Evolutionary conservation across 2,113 vertebrate species (phyloP).

Genomic region (Setophaga petechia): DNA sequence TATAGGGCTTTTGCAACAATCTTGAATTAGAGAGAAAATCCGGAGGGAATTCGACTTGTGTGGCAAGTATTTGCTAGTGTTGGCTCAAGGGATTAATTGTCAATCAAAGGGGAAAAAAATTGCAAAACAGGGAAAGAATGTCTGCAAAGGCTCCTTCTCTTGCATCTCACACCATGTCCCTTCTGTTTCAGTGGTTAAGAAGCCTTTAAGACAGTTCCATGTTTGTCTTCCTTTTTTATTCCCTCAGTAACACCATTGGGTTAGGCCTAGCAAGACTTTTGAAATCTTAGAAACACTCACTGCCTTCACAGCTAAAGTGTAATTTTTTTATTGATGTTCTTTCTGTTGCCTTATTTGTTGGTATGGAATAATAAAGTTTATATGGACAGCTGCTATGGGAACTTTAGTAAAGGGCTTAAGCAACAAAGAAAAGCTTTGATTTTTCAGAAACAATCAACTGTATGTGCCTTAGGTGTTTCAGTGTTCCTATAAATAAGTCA

Average conservation of each 20-base stretch:
- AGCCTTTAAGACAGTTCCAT: not conserved
- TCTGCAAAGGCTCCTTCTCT: not conserved
- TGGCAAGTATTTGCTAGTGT: not conserved
- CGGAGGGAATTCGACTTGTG: not conserved
- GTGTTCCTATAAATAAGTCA: not conserved
- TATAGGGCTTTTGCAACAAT: not conserved
- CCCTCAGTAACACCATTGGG: not conserved
- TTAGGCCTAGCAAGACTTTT: not conserved
- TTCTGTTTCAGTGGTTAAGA: not conserved
- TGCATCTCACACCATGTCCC: not conserved
- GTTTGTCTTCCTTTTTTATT: not conserved
- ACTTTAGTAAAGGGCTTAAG: not conserved
- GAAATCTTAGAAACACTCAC: not conserved
- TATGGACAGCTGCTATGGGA: not conserved
- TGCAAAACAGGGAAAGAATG: not conserved
- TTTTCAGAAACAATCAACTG: not conserved
- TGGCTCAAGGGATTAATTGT: not conserved
- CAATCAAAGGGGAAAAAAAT: not conserved
- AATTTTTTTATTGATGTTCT: not conserved
- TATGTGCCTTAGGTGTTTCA: not conserved
- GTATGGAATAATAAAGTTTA: not conserved
- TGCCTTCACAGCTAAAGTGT: not conserved
- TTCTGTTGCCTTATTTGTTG: not conserved
- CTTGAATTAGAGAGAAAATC: not conserved
- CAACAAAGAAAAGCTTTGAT: not conserved